Evolutionary conservation across 2,888 invertebrate species (phyloP), one percentile per base, ranked within the genome.

Genomic region (Nipponacmea schrenckii): DNA sequence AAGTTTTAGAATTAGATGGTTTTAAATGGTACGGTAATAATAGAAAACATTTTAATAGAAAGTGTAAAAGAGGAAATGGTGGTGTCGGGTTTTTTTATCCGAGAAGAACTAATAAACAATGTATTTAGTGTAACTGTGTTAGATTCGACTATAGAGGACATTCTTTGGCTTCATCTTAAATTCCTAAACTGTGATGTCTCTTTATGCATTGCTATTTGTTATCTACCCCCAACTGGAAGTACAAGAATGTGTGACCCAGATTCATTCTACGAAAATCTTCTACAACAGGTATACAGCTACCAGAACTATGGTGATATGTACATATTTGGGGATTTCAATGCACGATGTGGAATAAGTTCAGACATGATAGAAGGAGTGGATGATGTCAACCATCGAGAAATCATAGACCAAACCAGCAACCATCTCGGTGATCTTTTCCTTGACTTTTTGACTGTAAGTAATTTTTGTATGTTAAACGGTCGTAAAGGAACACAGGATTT

Each of bases 1-100:
- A 67, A n/a, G 46, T 27, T n/a, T 46, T 67, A 39, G 46, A 67
- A 17, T n/a, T 67, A n/a, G 67, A 67, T 46, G 67, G 67, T 24
- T 67, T 46, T 46, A 24, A 20, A n/a, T 46, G 44, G n/a, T 46
- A 46, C 46, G 39, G 67, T 46, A 67, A 67, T 48, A 46, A 67
- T 24, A 1, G 67, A 45, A 44, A 67, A 44, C 10, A 17, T 46
- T 15, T 46, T 20, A 44, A 44, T 17, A 20, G 15, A 46, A 46
- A 24, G 24, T 20, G n/a, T n/a, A 39, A 46, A 17, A 44, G 67
- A 24, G 67, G 67, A n/a, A 46, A 44, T 20, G 67, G 67, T 24
- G 67, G 67, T 45, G 67, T 67, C 12, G 67, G 7, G 10, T 20
- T 67, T 24, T n/a, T 27, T 67, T 20, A 46, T 46, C 14, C 44